These are phyloP conservation scores for Helicoverpa armigera DNA, from an alignment of 1,140 invertebrate genomes.

Conservation along the genomic window DNA sequence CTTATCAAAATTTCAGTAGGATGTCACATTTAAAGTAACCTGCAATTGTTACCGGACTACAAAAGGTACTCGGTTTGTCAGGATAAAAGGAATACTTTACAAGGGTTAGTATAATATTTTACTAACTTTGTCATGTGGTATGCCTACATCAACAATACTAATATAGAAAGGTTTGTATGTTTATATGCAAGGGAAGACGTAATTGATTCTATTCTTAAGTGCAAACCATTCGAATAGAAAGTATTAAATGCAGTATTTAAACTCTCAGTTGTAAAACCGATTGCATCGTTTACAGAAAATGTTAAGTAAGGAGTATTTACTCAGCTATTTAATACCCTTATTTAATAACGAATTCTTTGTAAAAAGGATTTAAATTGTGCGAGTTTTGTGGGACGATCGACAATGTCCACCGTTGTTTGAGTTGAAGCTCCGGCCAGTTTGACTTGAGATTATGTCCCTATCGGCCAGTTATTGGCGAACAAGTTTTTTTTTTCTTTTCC, in stretches of 20 bases:
- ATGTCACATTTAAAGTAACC: background rate
- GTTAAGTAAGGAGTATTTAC: background rate
- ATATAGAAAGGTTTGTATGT: no score
- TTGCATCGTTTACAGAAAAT: background rate
- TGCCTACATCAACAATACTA: no score
- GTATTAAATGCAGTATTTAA: no score
- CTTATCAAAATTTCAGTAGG: conserved; percentile 22
- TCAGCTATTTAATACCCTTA: conserved; percentile 27
- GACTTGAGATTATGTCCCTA: conserved; percentile 45
- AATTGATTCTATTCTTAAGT: no score
- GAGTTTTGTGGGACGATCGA: conserved; percentile 10
- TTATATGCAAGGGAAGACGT: no score
- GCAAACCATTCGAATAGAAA: no score
- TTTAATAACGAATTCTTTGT: conserved; percentile 41
- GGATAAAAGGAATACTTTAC: conserved; percentile 3
- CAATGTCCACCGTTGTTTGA: conserved; percentile 55
- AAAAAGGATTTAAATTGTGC: conserved; percentile 48
- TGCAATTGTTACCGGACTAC: conserved; percentile 8
- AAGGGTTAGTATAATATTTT: background rate
- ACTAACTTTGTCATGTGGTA: background rate
- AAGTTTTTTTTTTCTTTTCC: conserved; percentile 43
- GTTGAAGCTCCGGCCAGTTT: conserved; percentile 52
- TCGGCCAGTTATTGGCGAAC: conserved; percentile 27
- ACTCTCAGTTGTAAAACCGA: no score
- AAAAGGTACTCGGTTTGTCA: conserved; percentile 4